Conservation (phyloP, 1,140 invertebrate species). For the Nebria ingens region DNA sequence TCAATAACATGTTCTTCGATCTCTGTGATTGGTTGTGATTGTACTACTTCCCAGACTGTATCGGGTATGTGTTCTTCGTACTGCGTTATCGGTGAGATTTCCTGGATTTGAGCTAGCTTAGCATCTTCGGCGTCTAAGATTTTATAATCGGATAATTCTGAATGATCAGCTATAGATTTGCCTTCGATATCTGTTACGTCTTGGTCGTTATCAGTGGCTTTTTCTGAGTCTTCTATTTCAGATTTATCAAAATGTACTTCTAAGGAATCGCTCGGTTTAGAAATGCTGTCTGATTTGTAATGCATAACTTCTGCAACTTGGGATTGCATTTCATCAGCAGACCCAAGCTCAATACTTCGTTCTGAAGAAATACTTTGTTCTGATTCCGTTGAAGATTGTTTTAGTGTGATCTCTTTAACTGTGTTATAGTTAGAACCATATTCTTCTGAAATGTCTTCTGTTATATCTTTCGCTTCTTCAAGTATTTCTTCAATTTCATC, state of each 20-base stretch:
- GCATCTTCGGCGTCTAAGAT: neutral
- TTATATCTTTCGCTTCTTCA: slow-evolving; percentile 1
- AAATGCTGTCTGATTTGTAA: slow-evolving; percentile 29
- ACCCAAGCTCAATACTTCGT: slow-evolving; percentile 15
- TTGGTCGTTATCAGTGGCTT: slow-evolving; percentile 33
- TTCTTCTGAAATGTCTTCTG: slow-evolving; percentile 8
- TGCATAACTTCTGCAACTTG: slow-evolving; percentile 23
- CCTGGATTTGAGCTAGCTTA: slow-evolving; percentile 26
- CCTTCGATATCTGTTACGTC: slow-evolving; percentile 29
- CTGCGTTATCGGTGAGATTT: slow-evolving; percentile 40
- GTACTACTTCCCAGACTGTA: slow-evolving; percentile 52
- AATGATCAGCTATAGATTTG: slow-evolving; percentile 16
- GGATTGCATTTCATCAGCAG: slow-evolving; percentile 15
- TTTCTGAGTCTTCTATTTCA: slow-evolving; percentile 39
- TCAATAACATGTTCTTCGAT: slow-evolving; percentile 26
- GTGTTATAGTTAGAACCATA: slow-evolving; percentile 17
- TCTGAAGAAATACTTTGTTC: slow-evolving; percentile 23
- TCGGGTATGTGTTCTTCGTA: slow-evolving; percentile 46
- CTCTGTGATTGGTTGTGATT: slow-evolving; percentile 33
- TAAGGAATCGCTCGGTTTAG: slow-evolving; percentile 35
- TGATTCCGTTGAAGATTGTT: slow-evolving; percentile 21
- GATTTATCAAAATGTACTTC: slow-evolving; percentile 43
- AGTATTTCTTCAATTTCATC: slow-evolving; percentile 22
- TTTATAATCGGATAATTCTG: slow-evolving; percentile 12
- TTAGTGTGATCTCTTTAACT: slow-evolving; percentile 20